Base-by-base conservation (phyloP, 2,888 invertebrate species). In the Drosophila antonietae region DNA sequence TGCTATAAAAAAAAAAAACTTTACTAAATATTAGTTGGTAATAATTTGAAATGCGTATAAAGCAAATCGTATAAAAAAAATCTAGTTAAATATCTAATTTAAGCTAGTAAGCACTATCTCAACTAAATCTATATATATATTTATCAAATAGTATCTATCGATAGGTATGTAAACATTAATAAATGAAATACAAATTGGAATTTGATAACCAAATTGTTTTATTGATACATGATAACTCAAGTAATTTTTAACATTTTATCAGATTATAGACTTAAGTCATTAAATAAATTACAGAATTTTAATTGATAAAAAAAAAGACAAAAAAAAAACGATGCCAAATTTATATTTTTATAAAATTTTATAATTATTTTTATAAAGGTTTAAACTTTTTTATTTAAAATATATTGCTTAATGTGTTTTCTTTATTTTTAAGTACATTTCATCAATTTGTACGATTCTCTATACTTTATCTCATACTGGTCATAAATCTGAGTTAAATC, bases 151-250 rank as follows among this genome's bases (percentile, higher is more conserved):
- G 33, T 14, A 7, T 1, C 15, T 20, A 20, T 31, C 49, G 10
- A 18, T 39, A 10, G 18, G 14, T 18, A 28, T 55, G n/a, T 28
- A 55, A 23, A 15, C 10, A 53, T 53, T 15, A 20, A 1, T 15
- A 23, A 37, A 52, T 52, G 1, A 15, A 20, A 35, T 35, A 3
- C n/a, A 31, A 47, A 31, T 46, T 51, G 14, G 18, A 33, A 12
- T 52, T 23, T 23, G 35, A 53, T 51, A 33, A 47, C 28, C 47
- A 47, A 31, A 31, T n/a, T 47, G n/a, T 9, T 31, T 31, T n/a
- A n/a, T n/a, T 28, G 10, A n/a, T 31, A 5, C 0, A 28, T 47
- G 15, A 47, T 28, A 28, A 28, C 9, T 47, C 2, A 28, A 9
- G 8, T 28, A 10, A 10, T n/a, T 47, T 47, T 28, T 5, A 3